These are phyloP conservation scores for Calvadosia cruxmelitensis DNA, from an alignment of 30 jellyfish, hydroid and myxozoan species.

Conservation along the genomic window DNA sequence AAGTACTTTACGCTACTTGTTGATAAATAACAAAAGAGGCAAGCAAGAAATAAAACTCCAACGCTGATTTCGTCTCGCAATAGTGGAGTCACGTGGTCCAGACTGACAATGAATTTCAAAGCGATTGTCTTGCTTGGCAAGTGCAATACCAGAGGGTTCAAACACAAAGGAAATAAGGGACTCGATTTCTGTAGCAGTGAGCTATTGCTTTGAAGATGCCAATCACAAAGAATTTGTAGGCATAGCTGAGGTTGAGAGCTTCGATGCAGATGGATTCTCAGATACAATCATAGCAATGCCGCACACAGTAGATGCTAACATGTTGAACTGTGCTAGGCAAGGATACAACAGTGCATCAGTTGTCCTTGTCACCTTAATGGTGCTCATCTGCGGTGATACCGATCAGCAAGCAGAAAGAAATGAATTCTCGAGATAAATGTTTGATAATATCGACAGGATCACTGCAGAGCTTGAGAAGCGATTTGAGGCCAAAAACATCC, in stretches of 20 bases:
- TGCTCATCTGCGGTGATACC: no score
- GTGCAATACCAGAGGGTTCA: constrained; percentile 33
- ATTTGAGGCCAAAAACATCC: constrained; percentile 9
- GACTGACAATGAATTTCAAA: no score
- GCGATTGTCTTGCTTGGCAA: no score
- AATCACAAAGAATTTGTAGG: constrained; percentile 17
- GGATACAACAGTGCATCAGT: constrained; percentile 40
- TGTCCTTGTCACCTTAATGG: constrained; percentile 31
- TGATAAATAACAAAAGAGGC: no score
- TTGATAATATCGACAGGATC: constrained; percentile 5
- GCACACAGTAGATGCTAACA: constrained; percentile 7
- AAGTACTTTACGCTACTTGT: no score
- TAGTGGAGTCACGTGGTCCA: no score
- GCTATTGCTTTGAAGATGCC: constrained; percentile 28
- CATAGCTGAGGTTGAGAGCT: constrained; percentile 16
- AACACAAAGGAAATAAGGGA: constrained; percentile 20
- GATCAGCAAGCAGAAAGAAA: no score
- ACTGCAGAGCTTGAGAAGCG: constrained; percentile 21
- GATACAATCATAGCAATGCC: constrained; percentile 14
- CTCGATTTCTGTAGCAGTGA: constrained; percentile 27
- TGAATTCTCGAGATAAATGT: no score
- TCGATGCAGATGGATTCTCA: constrained; percentile 34
- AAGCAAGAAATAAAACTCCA: no score
- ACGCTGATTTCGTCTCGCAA: no score
- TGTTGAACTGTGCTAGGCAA: constrained; percentile 27